These are phyloP conservation scores for Corvus hawaiiensis DNA, from an alignment of 2,113 vertebrate species.

Conservation along the genomic window DNA sequence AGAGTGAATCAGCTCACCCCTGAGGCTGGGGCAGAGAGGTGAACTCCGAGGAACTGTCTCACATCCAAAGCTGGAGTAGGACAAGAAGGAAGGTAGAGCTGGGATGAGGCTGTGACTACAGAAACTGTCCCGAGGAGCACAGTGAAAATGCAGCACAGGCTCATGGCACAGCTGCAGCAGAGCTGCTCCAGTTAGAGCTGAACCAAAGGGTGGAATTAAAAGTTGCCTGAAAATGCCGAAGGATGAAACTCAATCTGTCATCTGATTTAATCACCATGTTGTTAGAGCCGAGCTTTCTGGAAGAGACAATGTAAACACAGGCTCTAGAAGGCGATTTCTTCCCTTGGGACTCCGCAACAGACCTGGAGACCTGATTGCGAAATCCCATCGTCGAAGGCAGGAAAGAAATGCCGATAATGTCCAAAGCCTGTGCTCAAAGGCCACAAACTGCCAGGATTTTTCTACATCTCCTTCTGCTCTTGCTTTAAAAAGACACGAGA, in stretches of 20 bases:
- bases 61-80: background rate
- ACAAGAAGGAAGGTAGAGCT: background rate
- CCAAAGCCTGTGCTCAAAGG: background rate
- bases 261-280: background rate
- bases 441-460: background rate
- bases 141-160: background rate
- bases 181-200: background rate
- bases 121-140: background rate
- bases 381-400: background rate
- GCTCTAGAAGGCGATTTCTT: background rate
- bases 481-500: background rate
- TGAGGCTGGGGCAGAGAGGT: background rate
- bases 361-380: background rate
- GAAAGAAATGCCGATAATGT: background rate
- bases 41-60: background rate
- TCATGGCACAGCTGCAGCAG: background rate
- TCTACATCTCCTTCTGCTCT: background rate
- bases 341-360: background rate
- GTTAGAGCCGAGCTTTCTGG: background rate
- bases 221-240: background rate
- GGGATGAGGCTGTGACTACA: background rate
- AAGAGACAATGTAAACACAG: background rate
- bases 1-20: background rate
- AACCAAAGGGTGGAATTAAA: background rate
- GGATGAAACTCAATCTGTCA: background rate